Percentiles rank a stretch among this genome's conserved stretches.
These are phyloP conservation scores for Thaleichthys pacificus DNA, from an alignment of 2,797 vertebrate genomes.

Conservation along the genomic window DNA sequence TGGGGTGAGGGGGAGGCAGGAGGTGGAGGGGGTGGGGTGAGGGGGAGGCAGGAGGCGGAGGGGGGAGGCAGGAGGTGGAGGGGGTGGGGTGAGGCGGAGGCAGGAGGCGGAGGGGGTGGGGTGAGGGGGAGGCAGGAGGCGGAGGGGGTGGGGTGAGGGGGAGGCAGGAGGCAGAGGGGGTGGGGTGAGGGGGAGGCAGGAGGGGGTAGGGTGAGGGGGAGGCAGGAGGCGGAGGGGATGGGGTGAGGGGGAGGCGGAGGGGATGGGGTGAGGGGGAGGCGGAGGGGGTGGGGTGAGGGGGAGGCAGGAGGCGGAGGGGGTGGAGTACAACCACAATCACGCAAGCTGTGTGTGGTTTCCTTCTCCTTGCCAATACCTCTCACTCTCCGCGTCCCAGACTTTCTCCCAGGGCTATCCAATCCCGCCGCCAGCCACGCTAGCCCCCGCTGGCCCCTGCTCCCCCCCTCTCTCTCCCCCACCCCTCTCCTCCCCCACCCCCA, in stretches of 20 bases:
- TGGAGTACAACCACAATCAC: slow-evolving; percentile 77
- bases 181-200: slow-evolving; percentile 59
- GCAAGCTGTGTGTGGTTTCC: slow-evolving; percentile 77
- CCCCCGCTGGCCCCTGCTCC: slow-evolving; percentile 18
- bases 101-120: slow-evolving; percentile 66
- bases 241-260: slow-evolving; percentile 43
- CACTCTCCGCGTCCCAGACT: slow-evolving; percentile 75
- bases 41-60: slow-evolving; percentile 44
- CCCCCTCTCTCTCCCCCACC: not conserved
- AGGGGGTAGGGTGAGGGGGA: slow-evolving; percentile 39
- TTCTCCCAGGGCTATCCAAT: slow-evolving; percentile 74
- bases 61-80: slow-evolving; percentile 61
- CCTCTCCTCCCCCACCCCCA: not conserved
- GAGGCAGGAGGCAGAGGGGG: slow-evolving; percentile 58
- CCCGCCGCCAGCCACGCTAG: slow-evolving; percentile 37
- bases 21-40: slow-evolving; percentile 65
- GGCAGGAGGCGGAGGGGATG: slow-evolving; percentile 64
- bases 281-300: slow-evolving; percentile 41
- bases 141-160: slow-evolving; percentile 41
- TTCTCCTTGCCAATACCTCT: slow-evolving; percentile 78
- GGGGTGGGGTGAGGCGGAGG: slow-evolving; percentile 36
- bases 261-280: slow-evolving; percentile 33
- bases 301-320: slow-evolving; percentile 58
- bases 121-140: no score
- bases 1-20: slow-evolving; percentile 38